Base-by-base conservation (phyloP, 2,888 invertebrate genomes). In the Suillia variegata region DNA sequence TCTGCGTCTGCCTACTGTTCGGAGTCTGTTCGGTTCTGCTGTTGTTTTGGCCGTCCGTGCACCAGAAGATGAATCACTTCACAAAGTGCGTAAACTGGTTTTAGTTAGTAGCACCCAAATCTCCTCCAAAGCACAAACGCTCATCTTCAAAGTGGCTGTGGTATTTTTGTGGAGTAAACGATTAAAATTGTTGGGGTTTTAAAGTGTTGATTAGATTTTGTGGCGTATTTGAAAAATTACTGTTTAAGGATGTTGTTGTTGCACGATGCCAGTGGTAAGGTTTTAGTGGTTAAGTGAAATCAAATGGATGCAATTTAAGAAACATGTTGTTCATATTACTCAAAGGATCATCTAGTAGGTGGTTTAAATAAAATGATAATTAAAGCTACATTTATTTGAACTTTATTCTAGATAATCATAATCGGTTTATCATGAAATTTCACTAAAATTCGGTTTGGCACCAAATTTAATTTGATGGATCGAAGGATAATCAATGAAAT, bases 151-250 rank as follows among this genome's bases (percentile, higher is more conserved):
- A 4, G 6, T 38, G 38, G 38, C 38, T 38, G 38, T n/a, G 38
- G 38, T 38, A n/a, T 38, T 18, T 20, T 17, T 45, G 20, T 13
- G 45, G 18, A 45, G 18, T 45, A 45, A 45, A 69, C 75, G 70
- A 67, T 70, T 71, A 73, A 71, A 65, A 75, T 75, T 73, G 73
- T 75, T 73, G 74, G 71, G 72, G 73, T 75, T 75, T 55, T 34
- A 33, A 45, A 51, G 59, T 59, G 59, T 59, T 75, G 72, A 73
- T 73, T 73, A 70, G 75, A 75, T 72, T 72, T 73, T 69, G 61
- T 65, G 64, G 20, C 45, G 6, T 18, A 8, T n/a, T 45, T 45
- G 45, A 45, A 45, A 45, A 13, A 45, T 45, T 45, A 13, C 45
- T 18, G 6, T 45, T 45, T 45, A 20, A 45, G 18, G 20, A 20